These are phyloP conservation scores for Brachyistius frenatus DNA, from an alignment of 2,113 vertebrate genomes.

Conservation along the genomic window DNA sequence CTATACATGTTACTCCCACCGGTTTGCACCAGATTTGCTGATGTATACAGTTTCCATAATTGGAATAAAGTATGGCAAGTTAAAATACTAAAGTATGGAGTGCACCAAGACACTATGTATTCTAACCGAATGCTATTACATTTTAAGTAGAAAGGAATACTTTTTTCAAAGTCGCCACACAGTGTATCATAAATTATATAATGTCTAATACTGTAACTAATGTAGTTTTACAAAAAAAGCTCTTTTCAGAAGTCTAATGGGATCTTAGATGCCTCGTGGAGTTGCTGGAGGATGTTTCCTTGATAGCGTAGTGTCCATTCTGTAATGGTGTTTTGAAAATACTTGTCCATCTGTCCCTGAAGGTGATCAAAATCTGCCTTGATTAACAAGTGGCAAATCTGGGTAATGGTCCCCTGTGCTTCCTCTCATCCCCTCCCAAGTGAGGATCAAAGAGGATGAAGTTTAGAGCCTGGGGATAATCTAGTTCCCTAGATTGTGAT, in stretches of 20 bases:
- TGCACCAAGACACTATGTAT: not conserved
- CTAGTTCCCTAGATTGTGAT: conserved; percentile 82
- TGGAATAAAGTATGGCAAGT: not conserved
- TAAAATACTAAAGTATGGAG: not conserved
- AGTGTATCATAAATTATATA: conserved; percentile 15
- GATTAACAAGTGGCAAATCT: conserved; percentile 81
- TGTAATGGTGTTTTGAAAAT: conserved; percentile 62
- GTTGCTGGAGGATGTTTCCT: conserved; percentile 37
- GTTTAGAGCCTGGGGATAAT: conserved; percentile 80
- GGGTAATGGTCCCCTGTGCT: conserved; percentile 59
- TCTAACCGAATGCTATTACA: not conserved
- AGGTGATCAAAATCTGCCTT: conserved; percentile 81
- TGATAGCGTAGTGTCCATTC: conserved; percentile 21
- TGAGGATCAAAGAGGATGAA: conserved; percentile 77
- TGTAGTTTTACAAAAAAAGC: conserved; percentile 11
- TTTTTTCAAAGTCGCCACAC: not conserved
- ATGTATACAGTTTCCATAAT: not conserved
- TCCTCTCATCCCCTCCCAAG: conserved; percentile 74
- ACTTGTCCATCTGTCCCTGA: conserved; percentile 81
- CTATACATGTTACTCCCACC: not conserved
- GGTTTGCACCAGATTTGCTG: not conserved
- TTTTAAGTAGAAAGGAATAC: not conserved
- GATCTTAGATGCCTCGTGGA: not conserved
- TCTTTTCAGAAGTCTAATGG: not conserved
- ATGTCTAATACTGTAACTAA: conserved; percentile 18